Base-by-base conservation (phyloP, 2,888 invertebrate genomes). In the Matsumyia berberina region DNA sequence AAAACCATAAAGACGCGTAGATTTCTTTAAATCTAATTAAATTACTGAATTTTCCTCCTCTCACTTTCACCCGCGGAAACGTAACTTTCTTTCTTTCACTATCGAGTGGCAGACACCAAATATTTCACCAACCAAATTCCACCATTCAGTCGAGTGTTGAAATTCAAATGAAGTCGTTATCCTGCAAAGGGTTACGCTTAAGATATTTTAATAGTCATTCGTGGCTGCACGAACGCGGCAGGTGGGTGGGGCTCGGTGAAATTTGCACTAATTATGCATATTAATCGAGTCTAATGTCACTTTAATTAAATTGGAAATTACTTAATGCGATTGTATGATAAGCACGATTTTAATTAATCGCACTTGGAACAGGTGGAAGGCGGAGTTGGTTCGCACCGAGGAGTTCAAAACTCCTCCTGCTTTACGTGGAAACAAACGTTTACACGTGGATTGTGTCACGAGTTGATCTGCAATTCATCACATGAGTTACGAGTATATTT, bases 261-360 rank as follows among this genome's bases (percentile, higher is more conserved):
- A 73, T 67, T 67, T 70, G 64, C 69, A 85, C 74, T 85, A 85
- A 85, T 85, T 74, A 85, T 70, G 78, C 73, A 85, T 85, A 79
- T 85, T 79, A 85, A 85, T 85, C 46, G 79, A 74, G 69, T 85
- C 70, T 79, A 74, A 79, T 79, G 64, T 74, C 74, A 46, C 31
- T 79, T 74, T 85, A 85, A 85, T 85, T 85, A 85, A 85, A 79
- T 85, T 85, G 42, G 69, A 74, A 58, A 73, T 78, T 66, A 82
- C 39, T 53, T 72, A 62, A 31, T 35, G 35, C 24, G 72, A 62
- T 37, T 55, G 46, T 73, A 49, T 53, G 73, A 15, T 33, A 31
- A 73, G 57, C 83, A 83, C 78, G 83, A 83, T 78, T 83, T 78
- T 73, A 78, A 83, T 83, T 83, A 83, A 76, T 82, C 57, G 55